Evolutionary conservation across 2,113 vertebrate species (phyloP), one percentile per base, ranked within the genome.

Genomic region (Dipodomys stephensi): DNA sequence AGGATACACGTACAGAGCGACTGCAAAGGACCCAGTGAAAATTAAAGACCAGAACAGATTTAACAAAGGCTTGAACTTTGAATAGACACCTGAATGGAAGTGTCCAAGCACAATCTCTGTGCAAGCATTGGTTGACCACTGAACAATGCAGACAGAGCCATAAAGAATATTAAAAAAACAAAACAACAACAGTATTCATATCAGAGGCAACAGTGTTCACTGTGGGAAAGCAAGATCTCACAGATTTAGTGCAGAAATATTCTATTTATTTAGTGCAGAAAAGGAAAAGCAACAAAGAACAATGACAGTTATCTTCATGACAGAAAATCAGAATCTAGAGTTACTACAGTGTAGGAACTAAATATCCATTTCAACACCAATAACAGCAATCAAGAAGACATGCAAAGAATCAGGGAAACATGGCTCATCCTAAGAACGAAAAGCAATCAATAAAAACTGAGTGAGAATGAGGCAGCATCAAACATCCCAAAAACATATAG

Each of bases 41-140:
- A 92, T 68, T 4, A 90, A 90, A 84, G 84, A 80, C 32, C n/a
- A 71, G 35, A 76, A 57, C 3, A 78, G 57, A 77, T 35, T 83
- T 72, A 25, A 90, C 67, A 92, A 76, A 0, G 8, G 79, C 25
- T 23, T 67, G 32, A 90, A 10, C 12, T 84, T 39, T 71, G 65
- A 79, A 79, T 83, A 44, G 53, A 57, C 0, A 44, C 28, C 16
- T 69, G 57, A 19, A 22, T 82, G 86, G 32, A 74, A 15, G 71
- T 93, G 30, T 86, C 32, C 85, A 13, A 88, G 71, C 19, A 82
- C 8, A 93, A 35, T 32, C 27, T 76, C 46, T 85, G 25, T 57
- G 0, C 35, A 94, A 3, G 77, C 79, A 90, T 4, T 81, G 25
- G 20, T 13, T 80, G 62, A 28, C 4, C 13, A 65, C 39, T 84